phyloP scores from a whole-genome alignment of 2,113 vertebrate species.

The Salminus brasiliensis region DNA sequence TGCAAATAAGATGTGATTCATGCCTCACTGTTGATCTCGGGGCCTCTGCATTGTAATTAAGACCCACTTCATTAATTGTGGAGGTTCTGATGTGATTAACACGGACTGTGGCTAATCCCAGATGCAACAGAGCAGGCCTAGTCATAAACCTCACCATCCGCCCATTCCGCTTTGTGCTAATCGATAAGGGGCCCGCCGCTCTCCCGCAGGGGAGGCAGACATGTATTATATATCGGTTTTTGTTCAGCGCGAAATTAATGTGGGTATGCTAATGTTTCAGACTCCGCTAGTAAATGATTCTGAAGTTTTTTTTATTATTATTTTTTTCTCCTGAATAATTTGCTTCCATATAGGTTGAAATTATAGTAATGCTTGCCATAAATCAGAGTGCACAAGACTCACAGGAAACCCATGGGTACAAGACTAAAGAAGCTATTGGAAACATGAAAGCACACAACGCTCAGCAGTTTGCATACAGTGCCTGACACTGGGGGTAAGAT shows the following conservation, averaged over 20 bases:
- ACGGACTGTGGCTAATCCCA: not conserved
- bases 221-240: not conserved
- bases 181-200: not conserved
- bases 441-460: not conserved
- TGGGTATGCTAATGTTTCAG: not conserved
- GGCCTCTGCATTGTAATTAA: not conserved
- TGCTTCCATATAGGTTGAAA: not conserved
- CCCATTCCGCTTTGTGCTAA: not conserved
- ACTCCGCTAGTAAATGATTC: not conserved
- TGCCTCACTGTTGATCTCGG: not conserved
- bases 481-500: not conserved
- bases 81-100: not conserved
- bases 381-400: not conserved
- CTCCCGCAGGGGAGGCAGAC: not conserved
- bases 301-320: too few species aligned
- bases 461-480: not conserved
- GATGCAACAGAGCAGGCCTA: not conserved
- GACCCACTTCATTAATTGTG: not conserved
- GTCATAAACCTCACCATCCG: not conserved
- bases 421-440: not conserved
- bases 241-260: not conserved
- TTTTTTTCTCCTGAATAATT: not conserved
- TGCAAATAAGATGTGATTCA: not conserved
- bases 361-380: not conserved
- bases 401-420: not conserved